Base-by-base conservation (phyloP, 2,888 invertebrate genomes). In the Mythimna vitellina region DNA sequence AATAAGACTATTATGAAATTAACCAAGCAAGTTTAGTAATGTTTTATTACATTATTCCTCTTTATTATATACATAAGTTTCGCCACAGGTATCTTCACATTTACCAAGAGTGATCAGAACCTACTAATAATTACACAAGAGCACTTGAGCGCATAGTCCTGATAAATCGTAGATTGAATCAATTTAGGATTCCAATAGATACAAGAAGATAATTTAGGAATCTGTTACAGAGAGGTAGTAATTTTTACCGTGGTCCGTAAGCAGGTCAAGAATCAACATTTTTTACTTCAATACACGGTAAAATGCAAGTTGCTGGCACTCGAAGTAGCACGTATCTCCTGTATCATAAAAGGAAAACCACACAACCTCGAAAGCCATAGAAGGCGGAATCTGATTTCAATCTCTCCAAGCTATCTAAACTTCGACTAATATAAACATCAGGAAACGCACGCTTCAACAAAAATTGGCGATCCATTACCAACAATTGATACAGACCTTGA, bases 401-500 rank as follows among this genome's bases (percentile, higher is more conserved):
- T 62, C 22, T 62, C 62, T 61, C 17, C 42, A 49, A 57, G 58
- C 58, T 42, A 54, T 53, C 65, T 25, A 51, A 53, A 60, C 62
- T 66, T 68, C 46, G 29, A 73, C 29, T 22, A 60, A 63, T 63
- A 8, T 20, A 57, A 69, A 32, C 20, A 56, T 42, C 35, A 62
- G 57, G 70, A 80, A 80, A 70, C 67, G 38, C 61, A 74, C 32
- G 61, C 54, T 56, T 67, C 64, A 70, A 61, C 57, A 70, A 78
- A 58, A 73, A 73, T 65, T 77, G 66, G n/a, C 53, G 49, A 54
- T 77, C 65, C 53, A 77, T 70, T 80, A 76, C 10, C 4, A 66
- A 73, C 69, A 73, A 80, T 68, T 78, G 58, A 63, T 25, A 8
- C 38, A 10, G 74, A 66, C 82, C 82, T 80, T 81, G 70, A 38